phyloP scores from a whole-genome alignment of 2,113 vertebrate genomes.

The Pomatostomus ruficeps region DNA sequence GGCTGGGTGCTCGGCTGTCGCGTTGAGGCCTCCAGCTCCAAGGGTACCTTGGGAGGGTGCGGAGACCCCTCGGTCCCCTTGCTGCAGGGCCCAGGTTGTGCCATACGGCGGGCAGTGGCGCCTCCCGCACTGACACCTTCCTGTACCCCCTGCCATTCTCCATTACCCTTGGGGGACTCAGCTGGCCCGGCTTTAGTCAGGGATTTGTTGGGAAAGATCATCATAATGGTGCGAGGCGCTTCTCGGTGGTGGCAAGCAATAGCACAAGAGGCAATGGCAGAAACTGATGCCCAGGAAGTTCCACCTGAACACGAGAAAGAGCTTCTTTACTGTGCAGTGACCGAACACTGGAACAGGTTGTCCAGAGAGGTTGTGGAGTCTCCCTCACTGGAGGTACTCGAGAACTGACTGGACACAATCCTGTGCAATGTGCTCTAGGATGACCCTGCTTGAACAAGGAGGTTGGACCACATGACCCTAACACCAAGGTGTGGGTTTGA shows the following conservation, averaged over 20 bases:
- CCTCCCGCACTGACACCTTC: too few species aligned
- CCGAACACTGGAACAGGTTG: not conserved
- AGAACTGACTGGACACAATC: not conserved
- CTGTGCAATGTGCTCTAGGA: not conserved
- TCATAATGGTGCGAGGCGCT: not conserved
- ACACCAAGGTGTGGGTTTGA: not conserved
- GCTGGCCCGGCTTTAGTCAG: not conserved
- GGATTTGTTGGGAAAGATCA: too few species aligned
- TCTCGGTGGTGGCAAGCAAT: not conserved
- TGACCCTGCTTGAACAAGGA: not conserved
- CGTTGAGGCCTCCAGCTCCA: not conserved
- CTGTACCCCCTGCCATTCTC: rapidly evolving
- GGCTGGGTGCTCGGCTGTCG: not conserved
- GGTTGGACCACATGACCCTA: too few species aligned
- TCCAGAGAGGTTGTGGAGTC: too few species aligned
- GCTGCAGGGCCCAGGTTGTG: not conserved
- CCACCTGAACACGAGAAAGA: not conserved
- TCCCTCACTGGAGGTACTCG: not conserved
- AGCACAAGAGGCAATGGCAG: not conserved
- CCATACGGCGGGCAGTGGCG: rapidly evolving
- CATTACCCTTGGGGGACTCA: rapidly evolving
- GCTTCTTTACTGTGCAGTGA: not conserved
- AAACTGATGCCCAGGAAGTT: not conserved
- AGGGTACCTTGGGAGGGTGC: rapidly evolving
- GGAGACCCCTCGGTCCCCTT: too few species aligned